These are phyloP conservation scores for Hybos culiciformis DNA, from an alignment of 2,888 invertebrate genomes.

Conservation along the genomic window DNA sequence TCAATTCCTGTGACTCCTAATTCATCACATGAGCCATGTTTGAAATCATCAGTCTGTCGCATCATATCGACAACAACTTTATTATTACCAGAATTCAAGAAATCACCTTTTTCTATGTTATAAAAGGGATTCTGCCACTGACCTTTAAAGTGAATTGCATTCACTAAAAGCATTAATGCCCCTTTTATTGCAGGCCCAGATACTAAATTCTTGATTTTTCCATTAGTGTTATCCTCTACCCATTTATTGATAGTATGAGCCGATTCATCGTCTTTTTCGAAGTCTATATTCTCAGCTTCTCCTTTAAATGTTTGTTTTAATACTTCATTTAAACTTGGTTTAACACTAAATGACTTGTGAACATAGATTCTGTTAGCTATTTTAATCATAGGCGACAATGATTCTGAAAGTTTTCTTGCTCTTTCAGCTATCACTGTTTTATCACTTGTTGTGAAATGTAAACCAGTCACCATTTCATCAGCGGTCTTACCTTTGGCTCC, in stretches of 20 bases:
- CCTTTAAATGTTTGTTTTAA: conserved; percentile 52
- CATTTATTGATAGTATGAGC: conserved; percentile 60
- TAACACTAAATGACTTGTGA: conserved; percentile 42
- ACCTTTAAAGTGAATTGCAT: conserved; percentile 79
- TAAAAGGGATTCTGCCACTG: conserved; percentile 59
- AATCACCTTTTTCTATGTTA: conserved; percentile 41
- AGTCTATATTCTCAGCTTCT: conserved; percentile 50
- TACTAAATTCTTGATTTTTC: conserved; percentile 70
- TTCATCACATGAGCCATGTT: conserved; percentile 38
- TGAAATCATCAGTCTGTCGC: conserved; percentile 40
- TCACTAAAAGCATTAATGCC: conserved; percentile 58
- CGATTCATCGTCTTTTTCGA: conserved; percentile 39
- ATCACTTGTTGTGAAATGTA: conserved; percentile 26
- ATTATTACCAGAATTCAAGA: conserved; percentile 28
- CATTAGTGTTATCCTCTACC: conserved; percentile 66
- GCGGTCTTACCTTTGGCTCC: conserved; percentile 48
- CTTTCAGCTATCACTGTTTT: too few relatives aligned
- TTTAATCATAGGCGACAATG: conserved; percentile 29
- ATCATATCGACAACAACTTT: conserved; percentile 41
- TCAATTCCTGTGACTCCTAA: conserved; percentile 48
- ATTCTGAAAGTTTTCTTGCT: too few relatives aligned
- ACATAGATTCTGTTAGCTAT: conserved; percentile 65
- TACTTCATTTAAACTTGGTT: conserved; percentile 41
- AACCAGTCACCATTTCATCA: conserved; percentile 39
- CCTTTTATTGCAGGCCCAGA: conserved; percentile 40